Conservation (phyloP, 2,797 vertebrate genomes). For the Rhyacichthys aspro region DNA sequence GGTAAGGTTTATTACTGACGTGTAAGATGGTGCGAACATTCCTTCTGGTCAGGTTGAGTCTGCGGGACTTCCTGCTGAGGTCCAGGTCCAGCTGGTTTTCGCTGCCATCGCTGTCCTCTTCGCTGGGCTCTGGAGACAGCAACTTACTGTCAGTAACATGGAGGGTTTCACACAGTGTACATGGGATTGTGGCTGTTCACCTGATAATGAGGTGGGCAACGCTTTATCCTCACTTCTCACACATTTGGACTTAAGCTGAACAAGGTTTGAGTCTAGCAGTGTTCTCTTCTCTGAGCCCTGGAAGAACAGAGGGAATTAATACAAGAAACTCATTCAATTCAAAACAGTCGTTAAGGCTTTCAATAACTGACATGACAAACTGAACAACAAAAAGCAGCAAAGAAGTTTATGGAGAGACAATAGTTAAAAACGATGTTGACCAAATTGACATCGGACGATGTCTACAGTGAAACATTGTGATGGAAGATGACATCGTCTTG, state of each 20-base stretch:
- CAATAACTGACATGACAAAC: too few species aligned
- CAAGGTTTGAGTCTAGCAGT: background rate
- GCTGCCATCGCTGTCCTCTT: conserved; percentile 63
- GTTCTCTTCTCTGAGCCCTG: background rate
- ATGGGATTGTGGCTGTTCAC: background rate
- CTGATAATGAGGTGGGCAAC: background rate
- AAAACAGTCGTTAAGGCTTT: too few species aligned
- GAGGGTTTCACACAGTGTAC: background rate
- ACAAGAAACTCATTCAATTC: background rate
- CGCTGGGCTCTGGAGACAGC: conserved; percentile 40
- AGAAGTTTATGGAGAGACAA: too few species aligned
- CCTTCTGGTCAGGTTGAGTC: conserved; percentile 89
- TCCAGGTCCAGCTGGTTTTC: conserved; percentile 84
- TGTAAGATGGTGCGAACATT: conserved; percentile 94
- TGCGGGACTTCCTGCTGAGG: conserved; percentile 88
- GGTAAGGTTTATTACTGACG: conserved; percentile 75
- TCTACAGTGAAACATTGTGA: too few species aligned
- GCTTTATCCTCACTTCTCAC: background rate
- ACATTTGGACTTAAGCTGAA: conserved; percentile 1
- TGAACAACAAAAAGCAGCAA: too few species aligned
- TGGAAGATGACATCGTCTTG: too few species aligned
- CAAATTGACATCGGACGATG: too few species aligned
- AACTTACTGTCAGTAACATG: background rate
- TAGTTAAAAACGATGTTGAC: too few species aligned
- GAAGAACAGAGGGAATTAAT: too few species aligned